Conservation (phyloP, 2,888 invertebrate genomes). For the Sturmia bella region DNA sequence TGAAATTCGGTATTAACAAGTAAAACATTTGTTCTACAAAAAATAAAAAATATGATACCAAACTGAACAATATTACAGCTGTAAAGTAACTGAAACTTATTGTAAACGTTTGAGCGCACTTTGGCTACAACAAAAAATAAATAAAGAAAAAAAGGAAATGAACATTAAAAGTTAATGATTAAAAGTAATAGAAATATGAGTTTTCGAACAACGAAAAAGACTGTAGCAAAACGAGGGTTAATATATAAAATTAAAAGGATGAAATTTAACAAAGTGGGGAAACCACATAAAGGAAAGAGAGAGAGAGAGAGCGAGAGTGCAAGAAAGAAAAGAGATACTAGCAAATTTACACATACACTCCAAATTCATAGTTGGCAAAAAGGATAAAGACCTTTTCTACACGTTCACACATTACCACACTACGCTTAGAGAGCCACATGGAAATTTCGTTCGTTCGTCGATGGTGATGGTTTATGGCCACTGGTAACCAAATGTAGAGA, state of each 20-base stretch:
- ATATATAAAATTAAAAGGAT: slow-evolving; percentile 8
- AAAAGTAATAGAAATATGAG: slow-evolving; percentile 43
- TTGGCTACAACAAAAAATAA: no score
- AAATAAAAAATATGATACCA: slow-evolving; percentile 14
- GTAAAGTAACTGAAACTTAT: slow-evolving; percentile 34
- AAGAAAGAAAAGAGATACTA: slow-evolving; percentile 1
- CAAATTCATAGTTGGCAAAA: slow-evolving; percentile 69
- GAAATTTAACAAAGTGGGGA: slow-evolving; percentile 49
- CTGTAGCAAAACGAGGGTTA: slow-evolving; percentile 4
- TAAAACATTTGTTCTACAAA: slow-evolving; percentile 18
- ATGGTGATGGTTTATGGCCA: slow-evolving; percentile 44
- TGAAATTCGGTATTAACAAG: slow-evolving; percentile 37
- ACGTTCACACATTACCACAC: slow-evolving; percentile 34
- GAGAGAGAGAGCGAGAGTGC: not conserved
- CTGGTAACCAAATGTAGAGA: slow-evolving; percentile 11
- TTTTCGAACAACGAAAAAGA: slow-evolving; percentile 10
- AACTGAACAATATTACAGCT: not conserved
- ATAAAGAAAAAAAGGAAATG: slow-evolving; percentile 39
- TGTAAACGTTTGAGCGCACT: slow-evolving; percentile 25
- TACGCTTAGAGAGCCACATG: slow-evolving; percentile 53
- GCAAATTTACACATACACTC: not conserved
- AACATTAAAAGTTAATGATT: slow-evolving; percentile 59
- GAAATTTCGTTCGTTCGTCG: not conserved
- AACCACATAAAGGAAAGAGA: slow-evolving; percentile 46
- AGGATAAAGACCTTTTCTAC: slow-evolving; percentile 70